Evolutionary conservation across 2,113 vertebrate genomes (phyloP).

Genomic region (Rhizomys pruinosus): DNA sequence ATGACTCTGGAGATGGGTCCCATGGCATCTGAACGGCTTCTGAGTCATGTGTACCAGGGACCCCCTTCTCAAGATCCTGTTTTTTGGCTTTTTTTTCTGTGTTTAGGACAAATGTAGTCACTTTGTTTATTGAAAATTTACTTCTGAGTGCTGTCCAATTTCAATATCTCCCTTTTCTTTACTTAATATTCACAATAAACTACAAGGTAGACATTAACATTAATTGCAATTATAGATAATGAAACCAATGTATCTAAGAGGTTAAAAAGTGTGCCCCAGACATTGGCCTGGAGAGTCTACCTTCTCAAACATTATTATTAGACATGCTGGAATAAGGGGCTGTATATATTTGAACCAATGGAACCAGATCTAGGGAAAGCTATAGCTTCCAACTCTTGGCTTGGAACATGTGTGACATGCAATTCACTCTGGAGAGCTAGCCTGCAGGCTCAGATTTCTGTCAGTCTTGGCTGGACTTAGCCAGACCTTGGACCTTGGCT

Average conservation of each 20-base stretch:
- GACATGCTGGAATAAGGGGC: background rate
- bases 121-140: constrained; percentile 4
- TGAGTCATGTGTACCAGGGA: background rate
- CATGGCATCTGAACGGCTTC: background rate
- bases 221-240: background rate
- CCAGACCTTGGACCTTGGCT: background rate
- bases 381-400: background rate
- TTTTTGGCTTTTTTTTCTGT: background rate
- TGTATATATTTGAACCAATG: background rate
- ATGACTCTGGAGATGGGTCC: background rate
- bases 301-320: background rate
- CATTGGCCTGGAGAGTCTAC: background rate
- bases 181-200: background rate
- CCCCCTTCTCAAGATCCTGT: background rate
- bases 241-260: background rate
- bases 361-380: background rate
- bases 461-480: background rate
- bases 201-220: background rate
- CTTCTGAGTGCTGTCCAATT: background rate
- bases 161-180: background rate
- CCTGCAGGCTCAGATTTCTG: background rate
- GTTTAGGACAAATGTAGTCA: background rate
- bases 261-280: background rate
- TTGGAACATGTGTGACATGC: accelerated
- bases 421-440: background rate